These are phyloP conservation scores for Pyrochroa serraticornis DNA, from an alignment of 2,888 invertebrate genomes.

Conservation along the genomic window DNA sequence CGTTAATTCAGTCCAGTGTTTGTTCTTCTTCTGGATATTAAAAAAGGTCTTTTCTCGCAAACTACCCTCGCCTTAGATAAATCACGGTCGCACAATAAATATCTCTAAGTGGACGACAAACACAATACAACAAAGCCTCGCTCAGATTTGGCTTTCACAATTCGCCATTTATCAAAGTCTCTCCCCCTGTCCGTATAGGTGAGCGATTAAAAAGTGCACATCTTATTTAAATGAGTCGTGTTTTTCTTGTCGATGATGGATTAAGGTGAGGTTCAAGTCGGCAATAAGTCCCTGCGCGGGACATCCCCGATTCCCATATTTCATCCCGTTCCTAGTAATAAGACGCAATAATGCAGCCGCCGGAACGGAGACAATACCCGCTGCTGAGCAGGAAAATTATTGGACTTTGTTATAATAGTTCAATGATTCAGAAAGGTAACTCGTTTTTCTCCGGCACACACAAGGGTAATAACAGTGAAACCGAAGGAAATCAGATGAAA, in stretches of 20 bases:
- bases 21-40: slow-evolving; percentile 41
- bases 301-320: slow-evolving; percentile 31
- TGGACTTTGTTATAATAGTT: slow-evolving; percentile 11
- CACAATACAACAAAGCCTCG: slow-evolving; percentile 45
- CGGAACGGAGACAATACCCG: slow-evolving; percentile 12
- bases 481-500: slow-evolving; percentile 33
- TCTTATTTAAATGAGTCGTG: slow-evolving; percentile 46
- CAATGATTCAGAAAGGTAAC: slow-evolving; percentile 27
- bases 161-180: slow-evolving; percentile 28
- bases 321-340: slow-evolving; percentile 7
- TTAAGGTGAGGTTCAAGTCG: slow-evolving; percentile 46
- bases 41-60: slow-evolving; percentile 41
- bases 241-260: slow-evolving; percentile 45
- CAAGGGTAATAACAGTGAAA: slow-evolving; percentile 26
- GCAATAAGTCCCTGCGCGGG: slow-evolving; percentile 44
- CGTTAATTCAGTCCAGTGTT: slow-evolving; percentile 45
- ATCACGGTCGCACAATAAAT: slow-evolving; percentile 51
- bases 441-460: slow-evolving; percentile 21
- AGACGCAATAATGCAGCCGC: slow-evolving; percentile 10
- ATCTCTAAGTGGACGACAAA: slow-evolving; percentile 52
- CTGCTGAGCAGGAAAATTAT: slow-evolving; percentile 14
- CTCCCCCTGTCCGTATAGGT: slow-evolving; percentile 27
- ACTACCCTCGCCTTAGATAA: slow-evolving; percentile 43
- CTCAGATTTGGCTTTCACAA: slow-evolving; percentile 24
- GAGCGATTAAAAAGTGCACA: slow-evolving; percentile 46